A percentile compares a stretch with the other conserved stretches of the same genome.
Evolutionary conservation across 2,113 vertebrate genomes (phyloP).

Genomic region (Malaclemys terrapin): DNA sequence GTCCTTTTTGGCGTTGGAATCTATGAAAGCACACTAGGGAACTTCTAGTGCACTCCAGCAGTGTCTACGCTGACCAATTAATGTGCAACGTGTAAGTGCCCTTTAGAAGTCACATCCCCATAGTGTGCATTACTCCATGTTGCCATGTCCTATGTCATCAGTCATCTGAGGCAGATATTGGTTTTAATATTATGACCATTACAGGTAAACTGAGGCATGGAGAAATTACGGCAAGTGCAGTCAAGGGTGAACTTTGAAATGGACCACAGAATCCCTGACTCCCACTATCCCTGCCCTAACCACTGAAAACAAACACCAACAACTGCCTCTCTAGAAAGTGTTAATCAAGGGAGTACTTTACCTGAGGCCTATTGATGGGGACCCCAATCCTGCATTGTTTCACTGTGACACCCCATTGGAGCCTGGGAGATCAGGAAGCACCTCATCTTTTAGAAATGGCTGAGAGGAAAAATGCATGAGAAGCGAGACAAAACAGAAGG

Average conservation of each 20-base stretch:
- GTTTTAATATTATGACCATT: not conserved
- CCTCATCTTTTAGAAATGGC: not conserved
- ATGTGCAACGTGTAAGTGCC: not conserved
- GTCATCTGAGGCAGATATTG: not conserved
- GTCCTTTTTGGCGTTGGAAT: not conserved
- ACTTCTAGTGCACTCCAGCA: not conserved
- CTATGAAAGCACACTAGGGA: not conserved
- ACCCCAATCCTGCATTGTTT: not conserved
- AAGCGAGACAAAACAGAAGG: not conserved
- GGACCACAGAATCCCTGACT: not conserved
- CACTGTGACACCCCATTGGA: not conserved
- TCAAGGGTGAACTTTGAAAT: not conserved
- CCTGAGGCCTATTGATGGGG: not conserved
- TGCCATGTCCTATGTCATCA: not conserved
- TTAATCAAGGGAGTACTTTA: not conserved
- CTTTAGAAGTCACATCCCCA: not conserved
- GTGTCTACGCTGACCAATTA: not conserved
- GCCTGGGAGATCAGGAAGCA: not conserved
- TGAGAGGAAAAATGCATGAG: not conserved
- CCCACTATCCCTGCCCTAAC: not conserved
- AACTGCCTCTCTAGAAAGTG: fast-evolving
- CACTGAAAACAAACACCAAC: not conserved
- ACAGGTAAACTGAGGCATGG: not conserved
- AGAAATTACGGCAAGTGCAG: not conserved
- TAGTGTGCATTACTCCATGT: not conserved